Evolutionary conservation across 2,113 vertebrate species (phyloP).

Genomic region (Ameiurus melas): DNA sequence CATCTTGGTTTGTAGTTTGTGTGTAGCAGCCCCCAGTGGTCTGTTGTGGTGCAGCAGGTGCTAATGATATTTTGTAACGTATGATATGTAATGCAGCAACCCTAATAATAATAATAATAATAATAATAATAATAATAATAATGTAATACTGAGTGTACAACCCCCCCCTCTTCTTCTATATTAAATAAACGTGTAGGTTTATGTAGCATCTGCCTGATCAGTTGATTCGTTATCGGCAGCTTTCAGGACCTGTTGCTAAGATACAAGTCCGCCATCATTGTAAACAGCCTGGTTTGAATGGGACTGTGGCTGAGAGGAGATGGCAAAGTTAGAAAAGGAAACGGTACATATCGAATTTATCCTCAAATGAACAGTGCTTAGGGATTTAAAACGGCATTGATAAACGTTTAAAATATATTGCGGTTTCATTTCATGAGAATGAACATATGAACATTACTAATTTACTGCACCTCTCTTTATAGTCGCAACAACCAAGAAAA

Average conservation of each 20-base stretch:
- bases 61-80: not conserved
- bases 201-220: not conserved
- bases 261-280: constrained; percentile 11
- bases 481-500: not conserved
- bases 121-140: not conserved
- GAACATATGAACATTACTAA: not conserved
- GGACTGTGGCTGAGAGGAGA: not conserved
- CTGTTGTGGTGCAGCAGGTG: not conserved
- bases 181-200: not conserved
- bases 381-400: not conserved
- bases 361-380: not conserved
- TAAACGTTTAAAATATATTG: not conserved
- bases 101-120: not conserved
- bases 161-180: not conserved
- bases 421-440: not conserved
- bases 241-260: constrained; percentile 52
- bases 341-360: constrained; percentile 7
- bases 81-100: not conserved
- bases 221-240: not conserved
- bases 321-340: constrained; percentile 47
- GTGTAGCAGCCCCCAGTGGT: not conserved
- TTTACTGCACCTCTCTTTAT: not conserved
- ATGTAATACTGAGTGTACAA: not conserved
- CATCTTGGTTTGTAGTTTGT: not conserved
- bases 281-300: constrained; percentile 10